phyloP scores from a whole-genome alignment of 1,140 invertebrate species.

The Caerostris extrusa region DNA sequence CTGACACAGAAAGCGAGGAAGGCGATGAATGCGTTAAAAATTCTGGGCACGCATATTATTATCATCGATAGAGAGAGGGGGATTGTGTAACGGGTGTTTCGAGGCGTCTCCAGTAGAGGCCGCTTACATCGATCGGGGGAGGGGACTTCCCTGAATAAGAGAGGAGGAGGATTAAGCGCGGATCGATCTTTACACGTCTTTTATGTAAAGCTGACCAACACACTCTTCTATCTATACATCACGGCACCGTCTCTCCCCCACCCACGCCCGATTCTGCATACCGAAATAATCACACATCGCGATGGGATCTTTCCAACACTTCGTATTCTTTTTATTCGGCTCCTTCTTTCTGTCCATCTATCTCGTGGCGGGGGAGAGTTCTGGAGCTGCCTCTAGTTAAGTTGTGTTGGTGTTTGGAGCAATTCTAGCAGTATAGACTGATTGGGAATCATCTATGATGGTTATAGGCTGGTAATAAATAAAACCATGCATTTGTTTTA shows the following conservation, averaged over 20 bases:
- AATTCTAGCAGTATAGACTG: no score
- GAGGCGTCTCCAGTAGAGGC: slow-evolving; percentile 64
- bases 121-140: slow-evolving; percentile 63
- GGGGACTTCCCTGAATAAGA: slow-evolving; percentile 64
- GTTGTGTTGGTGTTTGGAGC: no score
- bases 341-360: not conserved
- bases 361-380: not conserved
- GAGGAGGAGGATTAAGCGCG: slow-evolving; percentile 72
- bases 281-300: slow-evolving; percentile 56
- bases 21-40: not conserved
- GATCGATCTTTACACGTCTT: slow-evolving; percentile 77
- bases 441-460: no score
- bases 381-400: not conserved
- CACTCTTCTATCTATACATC: slow-evolving; percentile 77
- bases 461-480: no score
- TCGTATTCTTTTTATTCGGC: not conserved
- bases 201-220: slow-evolving; percentile 78
- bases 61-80: slow-evolving; percentile 23
- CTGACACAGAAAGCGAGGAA: no score
- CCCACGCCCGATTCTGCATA: slow-evolving; percentile 55
- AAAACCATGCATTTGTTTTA: no score
- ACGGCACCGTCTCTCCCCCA: slow-evolving; percentile 14
- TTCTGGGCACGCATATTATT: slow-evolving; percentile 48
- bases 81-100: slow-evolving; percentile 36
- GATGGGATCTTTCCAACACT: not conserved